phyloP scores from a whole-genome alignment of 2,888 invertebrate species.

The Hydropsyche betteni region DNA sequence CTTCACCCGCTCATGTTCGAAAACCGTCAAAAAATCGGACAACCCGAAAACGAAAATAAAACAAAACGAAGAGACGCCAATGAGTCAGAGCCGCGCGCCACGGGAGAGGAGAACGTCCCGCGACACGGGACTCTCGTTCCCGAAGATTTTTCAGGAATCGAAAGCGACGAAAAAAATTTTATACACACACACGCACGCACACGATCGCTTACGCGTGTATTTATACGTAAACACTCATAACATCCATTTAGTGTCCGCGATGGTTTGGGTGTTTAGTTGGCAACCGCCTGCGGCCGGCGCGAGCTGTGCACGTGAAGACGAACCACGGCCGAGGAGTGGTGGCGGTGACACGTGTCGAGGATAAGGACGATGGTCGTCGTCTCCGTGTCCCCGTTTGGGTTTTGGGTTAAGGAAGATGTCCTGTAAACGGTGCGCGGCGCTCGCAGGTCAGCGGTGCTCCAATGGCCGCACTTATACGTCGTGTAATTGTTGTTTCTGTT shows the following conservation, averaged over 20 bases:
- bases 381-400: not conserved
- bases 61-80: no score
- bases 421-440: conserved; percentile 14
- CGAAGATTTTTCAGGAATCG: conserved; percentile 22
- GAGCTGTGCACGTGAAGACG: conserved; percentile 21
- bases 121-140: not conserved
- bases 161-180: conserved; percentile 4
- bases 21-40: no score
- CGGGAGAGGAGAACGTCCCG: no score
- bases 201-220: no score
- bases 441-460: not conserved
- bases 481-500: no score
- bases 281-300: conserved; percentile 24
- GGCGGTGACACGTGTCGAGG: no score
- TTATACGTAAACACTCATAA: conserved; percentile 15
- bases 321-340: not conserved
- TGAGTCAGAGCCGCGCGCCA: no score
- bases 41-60: no score
- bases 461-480: not conserved
- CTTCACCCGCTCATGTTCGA: no score
- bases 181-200: not conserved
- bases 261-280: conserved; percentile 27
- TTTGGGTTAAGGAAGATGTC: not conserved
- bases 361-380: not conserved
- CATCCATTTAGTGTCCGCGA: conserved; percentile 19